Conservation (phyloP, 2,113 vertebrate species). For the Dolichotis patagonum region DNA sequence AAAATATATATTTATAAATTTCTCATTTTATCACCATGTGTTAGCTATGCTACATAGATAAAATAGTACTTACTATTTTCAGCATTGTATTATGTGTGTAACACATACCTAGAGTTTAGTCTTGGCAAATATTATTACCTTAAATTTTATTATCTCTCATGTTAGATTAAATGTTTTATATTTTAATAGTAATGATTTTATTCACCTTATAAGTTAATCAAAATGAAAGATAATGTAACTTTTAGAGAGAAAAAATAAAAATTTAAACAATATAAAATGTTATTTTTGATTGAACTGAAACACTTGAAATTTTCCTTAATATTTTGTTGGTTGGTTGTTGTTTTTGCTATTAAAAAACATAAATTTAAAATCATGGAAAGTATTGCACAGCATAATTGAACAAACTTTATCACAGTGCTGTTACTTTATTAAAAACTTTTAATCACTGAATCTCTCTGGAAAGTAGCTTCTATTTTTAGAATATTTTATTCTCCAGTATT, state of each 20-base stretch:
- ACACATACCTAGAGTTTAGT: background rate
- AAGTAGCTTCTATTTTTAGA: too few species aligned
- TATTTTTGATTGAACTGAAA: constrained; percentile 64
- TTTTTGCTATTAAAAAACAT: constrained; percentile 72
- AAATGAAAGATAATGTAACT: constrained; percentile 25
- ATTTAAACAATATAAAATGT: background rate
- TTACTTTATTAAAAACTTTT: constrained; percentile 53
- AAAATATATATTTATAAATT: too few species aligned
- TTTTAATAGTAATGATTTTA: background rate
- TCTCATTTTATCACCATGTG: too few species aligned
- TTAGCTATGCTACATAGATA: too few species aligned
- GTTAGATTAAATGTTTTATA: background rate
- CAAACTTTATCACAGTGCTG: constrained; percentile 63
- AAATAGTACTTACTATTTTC: too few species aligned
- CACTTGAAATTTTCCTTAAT: constrained; percentile 1
- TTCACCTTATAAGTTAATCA: constrained; percentile 6
- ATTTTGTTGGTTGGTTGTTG: constrained; percentile 72
- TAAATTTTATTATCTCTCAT: background rate
- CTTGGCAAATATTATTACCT: background rate
- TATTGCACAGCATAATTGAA: constrained; percentile 66
- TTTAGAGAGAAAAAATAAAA: constrained; percentile 37
- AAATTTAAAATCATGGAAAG: constrained; percentile 70
- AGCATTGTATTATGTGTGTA: too few species aligned
- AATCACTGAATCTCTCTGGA: background rate
- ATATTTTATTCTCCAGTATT: too few species aligned